A percentile compares a stretch with the other conserved stretches of the same genome.
Conservation (phyloP, 2,797 vertebrate species). For the Spinibarbus caldwelli region DNA sequence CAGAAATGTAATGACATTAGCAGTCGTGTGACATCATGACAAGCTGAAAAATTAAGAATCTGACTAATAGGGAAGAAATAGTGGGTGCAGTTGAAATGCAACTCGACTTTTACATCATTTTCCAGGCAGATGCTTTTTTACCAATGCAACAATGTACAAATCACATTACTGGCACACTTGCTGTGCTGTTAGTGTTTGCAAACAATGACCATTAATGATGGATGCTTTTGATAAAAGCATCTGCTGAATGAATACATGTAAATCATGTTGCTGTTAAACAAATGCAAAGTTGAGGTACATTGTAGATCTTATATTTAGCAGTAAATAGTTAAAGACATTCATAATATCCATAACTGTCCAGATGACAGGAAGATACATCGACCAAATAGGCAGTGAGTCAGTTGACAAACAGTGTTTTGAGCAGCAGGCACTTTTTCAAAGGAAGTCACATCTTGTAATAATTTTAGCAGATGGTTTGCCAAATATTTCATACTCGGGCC, state of each 20-base stretch:
- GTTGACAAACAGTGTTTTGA: slow-evolving; percentile 69
- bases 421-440: slow-evolving; percentile 70
- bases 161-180: neutral
- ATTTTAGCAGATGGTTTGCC: slow-evolving; percentile 81
- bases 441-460: slow-evolving; percentile 68
- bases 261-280: neutral
- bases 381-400: slow-evolving; percentile 60
- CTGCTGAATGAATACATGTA: neutral
- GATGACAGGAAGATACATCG: slow-evolving; percentile 55
- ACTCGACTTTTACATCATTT: neutral
- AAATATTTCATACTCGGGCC: slow-evolving; percentile 84
- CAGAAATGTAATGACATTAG: neutral
- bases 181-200: neutral
- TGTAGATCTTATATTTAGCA: neutral
- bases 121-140: neutral
- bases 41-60: neutral
- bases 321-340: slow-evolving; percentile 53
- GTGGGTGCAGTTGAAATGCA: neutral
- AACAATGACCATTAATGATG: neutral
- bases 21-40: neutral
- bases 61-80: slow-evolving; percentile 4
- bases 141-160: neutral
- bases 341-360: slow-evolving; percentile 64
- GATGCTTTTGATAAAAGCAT: neutral
- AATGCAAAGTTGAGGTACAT: neutral